phyloP scores from a whole-genome alignment of 2,113 vertebrate species.

The Tragelaphus imberbis region DNA sequence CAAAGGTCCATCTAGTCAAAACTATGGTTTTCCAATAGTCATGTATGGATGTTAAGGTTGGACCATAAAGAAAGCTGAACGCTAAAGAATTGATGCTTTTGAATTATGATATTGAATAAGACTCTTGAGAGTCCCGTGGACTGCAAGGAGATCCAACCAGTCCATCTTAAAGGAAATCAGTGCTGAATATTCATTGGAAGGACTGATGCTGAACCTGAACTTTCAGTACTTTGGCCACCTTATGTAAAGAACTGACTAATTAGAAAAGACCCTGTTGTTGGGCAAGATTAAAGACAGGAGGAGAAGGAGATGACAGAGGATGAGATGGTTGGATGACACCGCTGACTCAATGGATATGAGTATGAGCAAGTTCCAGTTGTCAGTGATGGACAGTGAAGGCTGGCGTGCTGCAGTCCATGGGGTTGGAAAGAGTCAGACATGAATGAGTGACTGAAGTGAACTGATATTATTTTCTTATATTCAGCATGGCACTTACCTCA shows the following conservation, averaged over 20 bases:
- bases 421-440: neutral
- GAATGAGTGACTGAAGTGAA: neutral
- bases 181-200: neutral
- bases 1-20: neutral
- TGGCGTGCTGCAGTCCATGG: neutral
- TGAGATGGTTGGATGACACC: neutral
- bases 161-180: neutral
- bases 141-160: neutral
- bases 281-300: neutral
- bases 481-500: neutral
- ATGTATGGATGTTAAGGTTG: neutral
- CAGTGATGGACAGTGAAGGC: fast-evolving
- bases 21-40: neutral
- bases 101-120: neutral
- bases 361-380: neutral
- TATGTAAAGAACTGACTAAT: neutral
- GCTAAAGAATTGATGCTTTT: neutral
- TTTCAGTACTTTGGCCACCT: neutral
- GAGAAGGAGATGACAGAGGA: neutral
- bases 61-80: neutral
- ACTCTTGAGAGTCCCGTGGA: neutral
- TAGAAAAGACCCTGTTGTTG: neutral
- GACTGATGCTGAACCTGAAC: neutral
- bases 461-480: neutral
- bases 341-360: neutral